Evolutionary conservation across 2,797 vertebrate genomes (phyloP).

Genomic region (Aphelocoma californica): DNA sequence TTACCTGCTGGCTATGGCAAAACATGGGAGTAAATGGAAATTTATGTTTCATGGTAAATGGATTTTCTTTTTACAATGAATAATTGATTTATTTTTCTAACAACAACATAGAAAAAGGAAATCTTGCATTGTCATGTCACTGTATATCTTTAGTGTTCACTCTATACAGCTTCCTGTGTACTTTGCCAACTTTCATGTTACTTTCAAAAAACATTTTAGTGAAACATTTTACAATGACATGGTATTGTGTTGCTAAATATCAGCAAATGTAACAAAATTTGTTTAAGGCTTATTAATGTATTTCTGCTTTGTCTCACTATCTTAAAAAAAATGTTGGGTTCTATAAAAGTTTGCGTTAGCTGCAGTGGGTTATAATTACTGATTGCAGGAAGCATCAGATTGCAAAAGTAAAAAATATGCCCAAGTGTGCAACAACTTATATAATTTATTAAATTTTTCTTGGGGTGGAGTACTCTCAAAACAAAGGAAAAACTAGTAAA

Average conservation of each 20-base stretch:
- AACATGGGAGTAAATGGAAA: not conserved
- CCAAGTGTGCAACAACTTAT: not conserved
- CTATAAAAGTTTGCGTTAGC: not conserved
- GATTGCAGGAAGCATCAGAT: not conserved
- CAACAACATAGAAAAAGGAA: not conserved
- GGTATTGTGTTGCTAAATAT: not conserved
- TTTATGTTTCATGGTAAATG: not conserved
- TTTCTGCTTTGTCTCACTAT: not conserved
- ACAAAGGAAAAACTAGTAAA: not conserved
- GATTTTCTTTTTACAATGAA: not conserved
- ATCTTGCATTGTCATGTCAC: not conserved
- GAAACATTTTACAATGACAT: not conserved
- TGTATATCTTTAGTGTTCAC: not conserved
- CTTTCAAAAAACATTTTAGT: not conserved
- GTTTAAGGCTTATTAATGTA: not conserved
- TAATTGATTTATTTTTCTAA: not conserved
- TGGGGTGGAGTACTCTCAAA: not conserved
- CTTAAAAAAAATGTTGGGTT: not conserved
- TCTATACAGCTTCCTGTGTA: not conserved
- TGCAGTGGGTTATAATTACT: not conserved
- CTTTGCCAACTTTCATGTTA: not conserved
- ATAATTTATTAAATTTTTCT: not conserved
- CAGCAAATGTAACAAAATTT: not conserved
- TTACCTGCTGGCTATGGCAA: not conserved
- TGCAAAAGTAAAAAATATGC: not conserved